Percentiles rank a stretch among this genome's conserved stretches.
phyloP scores from a whole-genome alignment of 2,888 invertebrate genomes.

The Erannis defoliaria region DNA sequence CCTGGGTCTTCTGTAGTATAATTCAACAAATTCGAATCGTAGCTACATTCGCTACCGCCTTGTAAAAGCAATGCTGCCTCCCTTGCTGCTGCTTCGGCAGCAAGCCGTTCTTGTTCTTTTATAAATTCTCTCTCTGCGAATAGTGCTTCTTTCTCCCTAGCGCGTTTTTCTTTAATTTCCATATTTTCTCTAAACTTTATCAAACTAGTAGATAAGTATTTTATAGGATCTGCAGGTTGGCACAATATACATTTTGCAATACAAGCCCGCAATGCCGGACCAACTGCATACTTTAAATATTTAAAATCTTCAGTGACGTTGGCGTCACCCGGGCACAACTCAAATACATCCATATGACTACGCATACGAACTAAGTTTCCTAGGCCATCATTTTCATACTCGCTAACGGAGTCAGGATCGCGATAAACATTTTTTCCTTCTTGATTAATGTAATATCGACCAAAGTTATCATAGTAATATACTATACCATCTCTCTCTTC shows the following conservation, averaged over 20 bases:
- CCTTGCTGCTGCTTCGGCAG: slow-evolving; percentile 66
- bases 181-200: slow-evolving; percentile 74
- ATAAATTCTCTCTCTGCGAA: slow-evolving; percentile 66
- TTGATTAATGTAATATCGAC: slow-evolving; percentile 74
- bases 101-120: slow-evolving; percentile 69
- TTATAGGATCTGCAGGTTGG: slow-evolving; percentile 79
- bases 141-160: slow-evolving; percentile 68
- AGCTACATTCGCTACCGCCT: slow-evolving; percentile 76
- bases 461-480: slow-evolving; percentile 78
- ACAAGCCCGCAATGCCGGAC: slow-evolving; percentile 71
- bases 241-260: slow-evolving; percentile 73
- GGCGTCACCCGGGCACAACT: slow-evolving; percentile 72
- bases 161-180: slow-evolving; percentile 67
- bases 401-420: slow-evolving; percentile 71
- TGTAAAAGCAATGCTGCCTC: slow-evolving; percentile 63
- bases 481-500: slow-evolving; percentile 70
- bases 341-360: slow-evolving; percentile 69
- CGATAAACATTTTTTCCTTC: slow-evolving; percentile 78
- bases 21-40: slow-evolving; percentile 73
- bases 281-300: slow-evolving; percentile 74
- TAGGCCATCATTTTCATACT: slow-evolving; percentile 80
- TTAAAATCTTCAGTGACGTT: slow-evolving; percentile 76
- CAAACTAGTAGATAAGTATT: slow-evolving; percentile 68
- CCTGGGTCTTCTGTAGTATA: slow-evolving; percentile 60
- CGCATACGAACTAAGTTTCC: slow-evolving; percentile 81